Evolutionary conservation across 2,113 vertebrate genomes (phyloP), one percentile per base, ranked within the genome.

Genomic region (Daubentonia madagascariensis): DNA sequence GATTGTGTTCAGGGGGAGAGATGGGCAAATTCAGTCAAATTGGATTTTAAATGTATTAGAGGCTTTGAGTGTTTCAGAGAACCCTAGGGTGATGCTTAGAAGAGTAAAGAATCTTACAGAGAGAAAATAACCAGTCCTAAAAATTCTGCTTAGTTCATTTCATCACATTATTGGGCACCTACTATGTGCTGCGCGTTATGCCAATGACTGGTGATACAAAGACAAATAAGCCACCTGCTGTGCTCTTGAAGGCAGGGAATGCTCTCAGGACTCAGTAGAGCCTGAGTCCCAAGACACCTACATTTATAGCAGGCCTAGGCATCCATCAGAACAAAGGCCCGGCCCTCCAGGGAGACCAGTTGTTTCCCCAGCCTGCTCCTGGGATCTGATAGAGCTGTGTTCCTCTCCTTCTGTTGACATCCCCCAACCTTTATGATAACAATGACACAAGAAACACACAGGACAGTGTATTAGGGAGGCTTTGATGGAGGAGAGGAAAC

Each of bases 21-120:
- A 80, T 54, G 75, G 92, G 35, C 37, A 95, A 68, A 65, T 90
- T 85, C 35, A 52, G 48, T 79, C 84, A 96, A 96, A 87, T 57
- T 89, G 70, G 61, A 90, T 96, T 96, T 95, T 76, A 67, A 96
- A 89, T 92, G 50, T 94, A 50, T 89, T 68, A 67, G 68, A 96
- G 78, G 68, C 35, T 67, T 61, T 83, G 81, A 83, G 48, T 70
- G 8, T 92, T 91, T 89, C 92, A 87, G 59, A 86, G 61, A 83
- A 80, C 50, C 83, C 25, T 9, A 67, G 25, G 25, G 54, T 25
- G 28, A 50, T 61, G 63, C 85, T 79, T 30, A 52, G 61, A 75
- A 54, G 90, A 86, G 54, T 23, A 12, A 95, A 12, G 84, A 87
- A 83, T 50, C 79, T 95, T 84, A 76, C 2, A 50, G 68, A 84